A percentile compares a stretch with the other conserved stretches of the same genome.
These are phyloP conservation scores for Geotrypetes seraphini DNA, from an alignment of 2,797 vertebrate species.

Conservation along the genomic window DNA sequence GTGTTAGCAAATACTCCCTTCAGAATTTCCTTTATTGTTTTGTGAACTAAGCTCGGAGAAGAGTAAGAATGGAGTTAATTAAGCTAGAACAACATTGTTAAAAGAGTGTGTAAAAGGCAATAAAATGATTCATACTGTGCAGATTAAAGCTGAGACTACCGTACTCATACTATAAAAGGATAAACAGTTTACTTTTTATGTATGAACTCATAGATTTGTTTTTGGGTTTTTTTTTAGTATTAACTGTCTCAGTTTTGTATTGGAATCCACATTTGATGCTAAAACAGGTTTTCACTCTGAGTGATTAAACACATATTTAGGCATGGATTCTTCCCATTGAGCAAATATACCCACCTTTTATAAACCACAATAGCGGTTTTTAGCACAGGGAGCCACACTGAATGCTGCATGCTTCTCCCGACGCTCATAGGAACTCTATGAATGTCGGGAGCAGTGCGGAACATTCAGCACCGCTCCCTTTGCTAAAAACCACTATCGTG, in stretches of 20 bases:
- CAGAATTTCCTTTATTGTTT: slow-evolving; percentile 21
- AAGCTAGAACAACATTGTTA: slow-evolving; percentile 19
- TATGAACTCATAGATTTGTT: neutral
- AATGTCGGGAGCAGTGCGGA: too few species aligned
- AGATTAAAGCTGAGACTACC: slow-evolving; percentile 12
- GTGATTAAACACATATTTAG: too few species aligned
- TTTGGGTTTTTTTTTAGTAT: neutral
- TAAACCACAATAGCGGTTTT: too few species aligned
- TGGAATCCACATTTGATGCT: too few species aligned
- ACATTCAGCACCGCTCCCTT: too few species aligned
- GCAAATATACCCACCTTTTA: too few species aligned
- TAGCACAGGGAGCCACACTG: too few species aligned
- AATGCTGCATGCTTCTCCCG: too few species aligned
- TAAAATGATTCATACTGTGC: slow-evolving; percentile 12
- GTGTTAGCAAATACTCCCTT: slow-evolving; percentile 20
- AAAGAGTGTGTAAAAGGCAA: slow-evolving; percentile 10
- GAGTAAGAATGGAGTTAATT: slow-evolving; percentile 21
- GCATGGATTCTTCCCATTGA: too few species aligned
- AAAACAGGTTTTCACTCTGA: too few species aligned
- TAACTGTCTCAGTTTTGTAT: neutral
- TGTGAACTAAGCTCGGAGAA: slow-evolving; percentile 25
- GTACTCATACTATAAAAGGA: slow-evolving; percentile 6
- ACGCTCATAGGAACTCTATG: too few species aligned
- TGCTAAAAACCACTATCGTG: too few species aligned
- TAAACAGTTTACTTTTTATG: neutral